phyloP scores from a whole-genome alignment of 2,797 vertebrate genomes.

The Erithacus rubecula region DNA sequence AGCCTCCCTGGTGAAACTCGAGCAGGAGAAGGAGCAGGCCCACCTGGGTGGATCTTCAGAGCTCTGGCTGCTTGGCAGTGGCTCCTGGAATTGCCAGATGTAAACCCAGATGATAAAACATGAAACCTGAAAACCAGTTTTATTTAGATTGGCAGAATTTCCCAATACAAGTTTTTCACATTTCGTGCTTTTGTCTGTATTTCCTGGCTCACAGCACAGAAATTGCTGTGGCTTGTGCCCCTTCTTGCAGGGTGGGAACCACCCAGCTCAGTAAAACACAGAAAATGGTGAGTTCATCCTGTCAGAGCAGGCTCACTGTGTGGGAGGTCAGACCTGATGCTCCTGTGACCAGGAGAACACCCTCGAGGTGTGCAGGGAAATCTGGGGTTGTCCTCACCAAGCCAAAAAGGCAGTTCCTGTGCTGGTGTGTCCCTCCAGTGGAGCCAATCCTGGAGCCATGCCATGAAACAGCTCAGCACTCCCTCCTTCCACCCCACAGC shows the following conservation, averaged over 20 bases:
- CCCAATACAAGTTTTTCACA: neutral
- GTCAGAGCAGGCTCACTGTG: neutral
- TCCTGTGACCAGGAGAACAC: neutral
- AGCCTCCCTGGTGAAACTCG: neutral
- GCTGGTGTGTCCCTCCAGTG: neutral
- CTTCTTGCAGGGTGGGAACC: neutral
- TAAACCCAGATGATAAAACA: neutral
- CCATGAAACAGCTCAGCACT: neutral
- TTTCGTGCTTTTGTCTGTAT: neutral
- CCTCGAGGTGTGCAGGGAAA: neutral
- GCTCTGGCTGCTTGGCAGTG: neutral
- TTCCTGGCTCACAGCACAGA: neutral
- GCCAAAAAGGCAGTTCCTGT: neutral
- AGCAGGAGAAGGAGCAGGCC: neutral
- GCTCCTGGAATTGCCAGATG: neutral
- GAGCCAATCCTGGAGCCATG: neutral
- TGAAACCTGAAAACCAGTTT: neutral
- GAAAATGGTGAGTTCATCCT: neutral
- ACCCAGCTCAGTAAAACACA: neutral
- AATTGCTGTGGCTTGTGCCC: neutral
- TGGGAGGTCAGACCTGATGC: neutral
- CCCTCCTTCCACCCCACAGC: neutral
- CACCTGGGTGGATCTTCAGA: slow-evolving; percentile 10
- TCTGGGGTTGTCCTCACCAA: neutral
- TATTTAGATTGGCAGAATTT: neutral